Conservation (phyloP, 1,140 invertebrate genomes). For the Rhagoletis pomonella region DNA sequence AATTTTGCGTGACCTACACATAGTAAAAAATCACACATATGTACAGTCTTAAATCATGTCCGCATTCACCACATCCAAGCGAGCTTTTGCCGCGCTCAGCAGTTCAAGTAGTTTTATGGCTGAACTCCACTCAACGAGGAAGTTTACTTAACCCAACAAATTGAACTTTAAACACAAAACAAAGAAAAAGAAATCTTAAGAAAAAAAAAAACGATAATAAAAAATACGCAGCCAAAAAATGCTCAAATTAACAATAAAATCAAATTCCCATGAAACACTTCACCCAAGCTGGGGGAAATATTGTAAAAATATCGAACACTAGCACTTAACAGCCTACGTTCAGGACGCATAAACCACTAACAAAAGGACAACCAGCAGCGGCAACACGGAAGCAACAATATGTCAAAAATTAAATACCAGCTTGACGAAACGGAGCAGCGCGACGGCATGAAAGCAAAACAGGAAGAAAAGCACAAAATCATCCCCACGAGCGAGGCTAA, state of each 20-base stretch:
- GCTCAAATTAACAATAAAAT: background rate
- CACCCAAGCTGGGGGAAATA: background rate
- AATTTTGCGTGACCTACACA: no score
- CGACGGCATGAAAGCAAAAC: background rate
- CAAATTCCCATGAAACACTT: slow-evolving; percentile 49
- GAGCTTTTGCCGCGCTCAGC: no score
- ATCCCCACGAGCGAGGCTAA: background rate
- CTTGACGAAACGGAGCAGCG: background rate
- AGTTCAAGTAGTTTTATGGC: no score
- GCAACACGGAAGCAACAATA: slow-evolving; percentile 15
- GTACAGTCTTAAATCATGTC: no score
- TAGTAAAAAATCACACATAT: no score
- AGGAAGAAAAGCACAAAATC: background rate
- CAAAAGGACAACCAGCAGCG: background rate
- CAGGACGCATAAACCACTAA: background rate
- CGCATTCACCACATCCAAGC: no score
- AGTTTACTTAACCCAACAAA: background rate
- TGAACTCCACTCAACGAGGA: background rate
- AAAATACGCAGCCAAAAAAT: background rate
- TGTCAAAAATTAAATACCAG: slow-evolving; percentile 50
- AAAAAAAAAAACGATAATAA: slow-evolving; percentile 12
- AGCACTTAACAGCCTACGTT: background rate
- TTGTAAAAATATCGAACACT: background rate
- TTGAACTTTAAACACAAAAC: slow-evolving; percentile 21
- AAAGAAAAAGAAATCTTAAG: background rate